A percentile compares a stretch with the other conserved stretches of the same genome.
These are phyloP conservation scores for Psophia crepitans DNA, from an alignment of 2,113 vertebrate species.

Conservation along the genomic window DNA sequence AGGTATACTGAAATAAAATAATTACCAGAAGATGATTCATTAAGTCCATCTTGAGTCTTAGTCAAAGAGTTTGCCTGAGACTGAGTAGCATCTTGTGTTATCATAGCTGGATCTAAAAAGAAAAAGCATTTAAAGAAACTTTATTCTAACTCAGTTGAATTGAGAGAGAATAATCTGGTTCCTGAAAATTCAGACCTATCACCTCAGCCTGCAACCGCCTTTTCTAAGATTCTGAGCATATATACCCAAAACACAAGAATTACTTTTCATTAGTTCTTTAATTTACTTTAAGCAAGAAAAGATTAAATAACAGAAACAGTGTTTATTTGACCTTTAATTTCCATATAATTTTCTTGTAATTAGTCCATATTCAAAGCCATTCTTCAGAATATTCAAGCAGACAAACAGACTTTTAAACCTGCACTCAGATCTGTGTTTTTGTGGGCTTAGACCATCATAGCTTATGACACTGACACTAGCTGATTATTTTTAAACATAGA, in stretches of 20 bases:
- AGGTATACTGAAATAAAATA: background rate
- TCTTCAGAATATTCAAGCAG: background rate
- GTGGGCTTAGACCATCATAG: background rate
- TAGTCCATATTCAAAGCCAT: background rate
- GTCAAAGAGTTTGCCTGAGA: background rate
- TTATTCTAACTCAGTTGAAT: background rate
- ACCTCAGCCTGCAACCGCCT: background rate
- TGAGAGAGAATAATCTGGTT: background rate
- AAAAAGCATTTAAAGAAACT: background rate
- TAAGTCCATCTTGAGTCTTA: background rate
- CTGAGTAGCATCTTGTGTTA: background rate
- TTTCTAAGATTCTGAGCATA: background rate
- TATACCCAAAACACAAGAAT: background rate
- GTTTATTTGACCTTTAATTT: background rate
- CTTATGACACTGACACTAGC: background rate
- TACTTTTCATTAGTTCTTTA: background rate
- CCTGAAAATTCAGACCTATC: background rate
- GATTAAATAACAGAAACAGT: background rate
- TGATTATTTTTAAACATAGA: background rate
- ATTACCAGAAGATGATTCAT: constrained; percentile 26
- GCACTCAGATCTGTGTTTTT: background rate
- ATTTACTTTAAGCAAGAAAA: background rate
- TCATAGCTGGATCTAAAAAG: background rate
- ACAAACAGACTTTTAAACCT: background rate
- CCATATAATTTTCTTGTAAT: background rate